These are phyloP conservation scores for Erethizon dorsatum DNA, from an alignment of 2,797 vertebrate genomes.

Conservation along the genomic window DNA sequence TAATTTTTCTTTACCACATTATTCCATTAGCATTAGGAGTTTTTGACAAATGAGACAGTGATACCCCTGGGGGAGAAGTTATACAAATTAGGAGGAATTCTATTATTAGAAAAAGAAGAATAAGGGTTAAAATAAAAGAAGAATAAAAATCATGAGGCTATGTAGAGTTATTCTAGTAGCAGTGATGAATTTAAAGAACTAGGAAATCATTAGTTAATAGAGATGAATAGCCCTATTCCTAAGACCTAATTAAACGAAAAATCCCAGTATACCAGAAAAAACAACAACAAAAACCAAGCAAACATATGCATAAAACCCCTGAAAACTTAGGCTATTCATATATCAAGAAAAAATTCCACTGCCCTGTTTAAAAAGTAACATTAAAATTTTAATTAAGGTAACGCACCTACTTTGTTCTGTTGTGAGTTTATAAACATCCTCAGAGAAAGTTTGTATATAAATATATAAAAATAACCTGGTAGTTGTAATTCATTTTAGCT, in stretches of 20 bases:
- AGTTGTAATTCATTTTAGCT: conserved; percentile 52
- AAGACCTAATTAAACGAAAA: conserved; percentile 58
- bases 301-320: background rate
- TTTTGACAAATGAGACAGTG: conserved; percentile 66
- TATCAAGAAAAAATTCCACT: conserved; percentile 23
- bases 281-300: background rate
- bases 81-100: conserved; percentile 39
- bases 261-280: background rate
- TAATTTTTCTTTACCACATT: conserved; percentile 63
- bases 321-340: conserved; percentile 3
- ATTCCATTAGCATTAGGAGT: conserved; percentile 41
- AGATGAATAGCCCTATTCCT: background rate
- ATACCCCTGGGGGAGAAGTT: background rate
- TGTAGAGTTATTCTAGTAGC: conserved; percentile 3
- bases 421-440: conserved; percentile 53
- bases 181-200: background rate
- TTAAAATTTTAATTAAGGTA: background rate
- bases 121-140: background rate
- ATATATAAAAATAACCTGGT: background rate
- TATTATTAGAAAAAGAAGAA: conserved; percentile 61
- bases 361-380: conserved; percentile 14
- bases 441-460: background rate
- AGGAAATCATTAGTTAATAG: conserved; percentile 46
- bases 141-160: conserved; percentile 21
- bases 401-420: background rate